Evolutionary conservation across 1,140 invertebrate species (phyloP).

Genomic region (Zophobas morio): DNA sequence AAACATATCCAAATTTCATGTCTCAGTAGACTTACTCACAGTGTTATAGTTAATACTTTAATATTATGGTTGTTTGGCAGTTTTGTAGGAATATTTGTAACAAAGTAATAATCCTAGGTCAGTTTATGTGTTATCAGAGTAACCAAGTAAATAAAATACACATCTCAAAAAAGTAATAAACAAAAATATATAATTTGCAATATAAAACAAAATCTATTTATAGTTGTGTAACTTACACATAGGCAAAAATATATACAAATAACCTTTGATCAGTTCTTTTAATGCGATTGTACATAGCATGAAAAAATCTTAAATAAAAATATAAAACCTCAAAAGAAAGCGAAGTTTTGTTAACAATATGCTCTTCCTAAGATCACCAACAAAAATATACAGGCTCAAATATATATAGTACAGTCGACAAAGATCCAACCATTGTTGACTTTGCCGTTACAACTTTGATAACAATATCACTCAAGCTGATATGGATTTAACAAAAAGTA

Average conservation of each 20-base stretch:
- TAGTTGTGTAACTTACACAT: conserved; percentile 38
- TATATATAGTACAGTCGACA: background rate
- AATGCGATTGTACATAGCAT: conserved; percentile 40
- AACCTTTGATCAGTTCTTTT: conserved; percentile 38
- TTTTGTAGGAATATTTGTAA: too few species aligned
- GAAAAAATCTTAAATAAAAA: conserved; percentile 35
- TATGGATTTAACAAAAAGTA: conserved; percentile 15
- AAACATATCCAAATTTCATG: too few species aligned
- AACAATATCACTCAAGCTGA: conserved; percentile 39
- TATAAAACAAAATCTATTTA: conserved; percentile 17
- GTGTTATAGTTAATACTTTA: too few species aligned
- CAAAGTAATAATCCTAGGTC: too few species aligned
- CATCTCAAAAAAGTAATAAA: conserved; percentile 9
- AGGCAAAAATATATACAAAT: conserved; percentile 47
- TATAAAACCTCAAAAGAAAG: conserved; percentile 25
- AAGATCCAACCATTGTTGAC: background rate
- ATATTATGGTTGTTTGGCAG: too few species aligned
- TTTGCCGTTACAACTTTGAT: background rate
- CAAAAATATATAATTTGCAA: conserved; percentile 9
- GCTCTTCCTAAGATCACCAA: conserved; percentile 11
- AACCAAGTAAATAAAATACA: background rate
- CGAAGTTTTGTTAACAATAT: conserved; percentile 25
- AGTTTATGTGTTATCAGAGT: too few species aligned
- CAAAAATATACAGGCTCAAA: conserved; percentile 34
- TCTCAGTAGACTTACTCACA: too few species aligned